Evolutionary conservation across 2,113 vertebrate genomes (phyloP).

Genomic region (Barbus barbus): DNA sequence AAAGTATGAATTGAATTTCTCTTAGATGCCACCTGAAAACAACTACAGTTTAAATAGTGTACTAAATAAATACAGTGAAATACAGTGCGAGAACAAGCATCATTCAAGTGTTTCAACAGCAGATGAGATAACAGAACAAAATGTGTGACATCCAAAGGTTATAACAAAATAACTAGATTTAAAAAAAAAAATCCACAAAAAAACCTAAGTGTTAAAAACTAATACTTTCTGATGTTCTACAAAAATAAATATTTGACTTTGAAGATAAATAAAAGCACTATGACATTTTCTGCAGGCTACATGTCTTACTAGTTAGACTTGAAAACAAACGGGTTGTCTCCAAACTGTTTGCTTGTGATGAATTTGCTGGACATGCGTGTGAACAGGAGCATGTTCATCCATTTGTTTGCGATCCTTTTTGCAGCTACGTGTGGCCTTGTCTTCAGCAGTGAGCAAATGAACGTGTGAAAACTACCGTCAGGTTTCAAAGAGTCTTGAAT

Average conservation of each 20-base stretch:
- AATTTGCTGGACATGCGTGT: slow-evolving; percentile 27
- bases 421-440: slow-evolving; percentile 30
- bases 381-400: slow-evolving; percentile 43
- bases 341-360: slow-evolving; percentile 45
- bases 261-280: slow-evolving; percentile 71
- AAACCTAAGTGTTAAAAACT: too few relatives aligned
- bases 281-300: slow-evolving; percentile 68
- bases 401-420: slow-evolving; percentile 41
- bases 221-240: slow-evolving; percentile 13
- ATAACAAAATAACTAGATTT: slow-evolving; percentile 21
- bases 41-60: slow-evolving; percentile 52
- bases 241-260: slow-evolving; percentile 51
- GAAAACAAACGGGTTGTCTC: slow-evolving; percentile 27
- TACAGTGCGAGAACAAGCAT: slow-evolving; percentile 49
- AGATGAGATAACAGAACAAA: slow-evolving; percentile 52
- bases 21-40: slow-evolving; percentile 25
- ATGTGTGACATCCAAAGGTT: slow-evolving; percentile 35
- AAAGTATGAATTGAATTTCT: slow-evolving; percentile 15
- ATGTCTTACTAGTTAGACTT: slow-evolving; percentile 55
- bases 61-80: slow-evolving; percentile 66
- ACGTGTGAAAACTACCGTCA: background rate
- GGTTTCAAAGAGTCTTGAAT: background rate
- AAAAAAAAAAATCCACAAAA: slow-evolving; percentile 1
- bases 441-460: slow-evolving; percentile 7
- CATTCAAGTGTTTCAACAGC: slow-evolving; percentile 58